Evolutionary conservation across 1,140 invertebrate genomes (phyloP).

Genomic region (Hyles euphorbiae): DNA sequence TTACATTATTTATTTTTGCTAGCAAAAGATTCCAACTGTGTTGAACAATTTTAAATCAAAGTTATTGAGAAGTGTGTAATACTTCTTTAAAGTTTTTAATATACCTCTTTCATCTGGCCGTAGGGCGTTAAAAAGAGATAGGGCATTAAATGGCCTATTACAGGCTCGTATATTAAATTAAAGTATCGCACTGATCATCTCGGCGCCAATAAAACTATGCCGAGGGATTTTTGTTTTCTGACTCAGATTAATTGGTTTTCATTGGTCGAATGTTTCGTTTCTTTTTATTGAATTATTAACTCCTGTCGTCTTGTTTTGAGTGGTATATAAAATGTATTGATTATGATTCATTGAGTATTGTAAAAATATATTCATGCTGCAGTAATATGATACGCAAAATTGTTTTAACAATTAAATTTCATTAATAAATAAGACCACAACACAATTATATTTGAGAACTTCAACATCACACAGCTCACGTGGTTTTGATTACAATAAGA

Average conservation of each 20-base stretch:
- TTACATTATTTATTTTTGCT: too few relatives aligned
- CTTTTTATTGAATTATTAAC: slow-evolving; percentile 1
- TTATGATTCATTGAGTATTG: neutral
- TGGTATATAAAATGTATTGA: neutral
- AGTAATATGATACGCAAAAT: neutral
- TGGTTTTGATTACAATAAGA: too few relatives aligned
- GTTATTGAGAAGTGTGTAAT: slow-evolving; percentile 7
- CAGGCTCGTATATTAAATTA: slow-evolving; percentile 44
- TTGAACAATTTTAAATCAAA: slow-evolving; percentile 3
- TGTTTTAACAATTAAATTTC: neutral
- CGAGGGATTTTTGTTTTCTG: slow-evolving; percentile 43
- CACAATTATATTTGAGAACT: too few relatives aligned
- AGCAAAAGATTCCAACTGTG: too few relatives aligned
- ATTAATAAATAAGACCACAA: too few relatives aligned
- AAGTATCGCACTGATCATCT: slow-evolving; percentile 49
- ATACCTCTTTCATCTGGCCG: slow-evolving; percentile 12
- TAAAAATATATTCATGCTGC: neutral
- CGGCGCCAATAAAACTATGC: slow-evolving; percentile 52
- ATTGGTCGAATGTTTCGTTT: slow-evolving; percentile 35
- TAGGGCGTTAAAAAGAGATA: slow-evolving; percentile 17
- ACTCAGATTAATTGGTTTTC: slow-evolving; percentile 54
- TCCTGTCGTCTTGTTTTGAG: neutral
- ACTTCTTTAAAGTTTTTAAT: slow-evolving; percentile 1
- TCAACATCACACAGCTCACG: too few relatives aligned
- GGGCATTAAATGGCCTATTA: slow-evolving; percentile 19